Evolutionary conservation across 2,888 invertebrate genomes (phyloP).

Genomic region (Chaitophorus viminalis): DNA sequence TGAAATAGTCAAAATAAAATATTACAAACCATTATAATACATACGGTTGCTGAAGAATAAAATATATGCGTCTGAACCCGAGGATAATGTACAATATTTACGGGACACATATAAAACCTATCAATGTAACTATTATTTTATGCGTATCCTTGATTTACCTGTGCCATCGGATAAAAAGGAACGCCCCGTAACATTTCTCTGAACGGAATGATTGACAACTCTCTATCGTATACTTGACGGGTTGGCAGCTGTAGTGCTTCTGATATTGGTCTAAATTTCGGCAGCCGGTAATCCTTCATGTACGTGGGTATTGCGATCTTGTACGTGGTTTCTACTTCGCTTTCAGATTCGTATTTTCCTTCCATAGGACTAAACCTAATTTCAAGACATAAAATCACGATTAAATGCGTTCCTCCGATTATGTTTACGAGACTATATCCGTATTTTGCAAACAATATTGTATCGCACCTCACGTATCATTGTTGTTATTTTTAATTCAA

Average conservation of each 20-base stretch:
- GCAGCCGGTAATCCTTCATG: constrained; percentile 60
- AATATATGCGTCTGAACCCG: too few relatives aligned
- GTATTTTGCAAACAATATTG: too few relatives aligned
- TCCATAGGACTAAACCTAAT: constrained; percentile 63
- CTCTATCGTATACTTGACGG: not conserved
- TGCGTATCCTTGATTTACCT: not conserved
- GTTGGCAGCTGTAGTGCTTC: constrained; percentile 35
- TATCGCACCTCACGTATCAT: too few relatives aligned
- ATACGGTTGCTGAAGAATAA: too few relatives aligned
- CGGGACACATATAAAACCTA: too few relatives aligned
- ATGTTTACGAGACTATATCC: too few relatives aligned
- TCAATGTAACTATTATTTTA: too few relatives aligned
- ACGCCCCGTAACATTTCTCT: not conserved
- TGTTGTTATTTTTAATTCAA: too few relatives aligned
- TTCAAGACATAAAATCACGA: not conserved
- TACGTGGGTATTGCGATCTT: constrained; percentile 69
- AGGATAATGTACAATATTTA: too few relatives aligned
- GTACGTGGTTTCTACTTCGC: constrained; percentile 73
- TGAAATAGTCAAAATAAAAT: too few relatives aligned
- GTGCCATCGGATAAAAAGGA: constrained; percentile 7
- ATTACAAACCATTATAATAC: too few relatives aligned
- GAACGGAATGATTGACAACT: not conserved
- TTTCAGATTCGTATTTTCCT: constrained; percentile 67
- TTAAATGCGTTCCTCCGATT: not conserved
- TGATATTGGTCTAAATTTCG: constrained; percentile 25